Percentiles rank a stretch among this genome's conserved stretches.
Evolutionary conservation across 2,888 invertebrate species (phyloP).

Genomic region (Chorisops tibialis): DNA sequence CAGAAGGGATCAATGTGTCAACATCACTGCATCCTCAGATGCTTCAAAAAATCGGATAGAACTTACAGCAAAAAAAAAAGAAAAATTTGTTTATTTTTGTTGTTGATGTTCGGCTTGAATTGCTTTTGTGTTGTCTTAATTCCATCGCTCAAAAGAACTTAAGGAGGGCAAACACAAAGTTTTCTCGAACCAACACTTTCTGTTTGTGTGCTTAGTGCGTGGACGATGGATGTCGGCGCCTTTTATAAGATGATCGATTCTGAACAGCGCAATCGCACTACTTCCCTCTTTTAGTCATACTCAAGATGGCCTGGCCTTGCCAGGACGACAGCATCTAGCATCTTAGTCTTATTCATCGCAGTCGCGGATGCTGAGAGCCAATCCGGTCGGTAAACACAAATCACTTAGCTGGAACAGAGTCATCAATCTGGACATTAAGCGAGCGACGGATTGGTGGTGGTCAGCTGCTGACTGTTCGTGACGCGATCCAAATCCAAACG

Average conservation of each 20-base stretch:
- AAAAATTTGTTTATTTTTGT: conserved; percentile 27
- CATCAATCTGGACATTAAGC: conserved; percentile 20
- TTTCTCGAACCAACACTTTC: conserved; percentile 15
- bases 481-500: too few species aligned
- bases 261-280: too few species aligned
- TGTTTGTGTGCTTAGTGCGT: conserved; percentile 28
- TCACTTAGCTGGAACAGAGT: conserved; percentile 29
- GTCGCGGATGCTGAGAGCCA: conserved; percentile 9
- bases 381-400: conserved; percentile 27
- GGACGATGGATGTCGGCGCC: conserved; percentile 30
- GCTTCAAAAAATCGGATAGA: conserved; percentile 22
- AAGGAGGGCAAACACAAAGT: conserved; percentile 29
- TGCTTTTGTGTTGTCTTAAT: conserved; percentile 26
- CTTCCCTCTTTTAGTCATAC: conserved; percentile 6
- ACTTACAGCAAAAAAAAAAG: background rate
- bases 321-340: conserved; percentile 1
- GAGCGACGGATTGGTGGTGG: background rate
- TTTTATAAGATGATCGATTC: conserved; percentile 23
- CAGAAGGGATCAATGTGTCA: conserved; percentile 26
- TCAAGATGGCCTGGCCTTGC: background rate
- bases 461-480: conserved; percentile 5
- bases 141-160: conserved; percentile 17
- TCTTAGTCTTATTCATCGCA: background rate
- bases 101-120: conserved; percentile 6
- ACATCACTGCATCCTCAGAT: conserved; percentile 31